Evolutionary conservation across 2,113 vertebrate species (phyloP), one percentile per base, ranked within the genome.

Genomic region (Aptenodytes patagonicus): DNA sequence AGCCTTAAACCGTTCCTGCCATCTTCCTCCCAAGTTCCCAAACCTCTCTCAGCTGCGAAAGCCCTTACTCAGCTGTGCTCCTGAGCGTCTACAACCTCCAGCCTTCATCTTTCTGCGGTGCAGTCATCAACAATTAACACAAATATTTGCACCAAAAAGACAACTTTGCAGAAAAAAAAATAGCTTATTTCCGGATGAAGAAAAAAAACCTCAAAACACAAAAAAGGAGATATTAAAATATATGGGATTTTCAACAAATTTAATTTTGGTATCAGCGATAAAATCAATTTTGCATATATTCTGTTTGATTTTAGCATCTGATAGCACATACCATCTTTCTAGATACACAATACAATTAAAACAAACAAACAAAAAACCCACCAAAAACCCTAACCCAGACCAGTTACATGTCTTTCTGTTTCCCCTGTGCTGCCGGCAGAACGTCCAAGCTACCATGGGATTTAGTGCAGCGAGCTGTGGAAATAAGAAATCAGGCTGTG

Each of bases 401-500:
- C 32, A 44, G 46, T 46, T 60, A 42, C 19, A 13, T 9, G 34
- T 90, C 64, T 47, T 88, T 58, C 60, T 18, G 24, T 32, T 84
- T 80, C 21, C 64, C 69, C 15, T 22, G 46, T 21, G 42, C 76
- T 66, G 51, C 80, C 13, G 5, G 80, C 57, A 89, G 61, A 93
- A 87, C 2, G 2, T 31, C 73, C 73, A 62, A 66, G 68, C 80
- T 40, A 19, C 79, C 40, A 11, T 0, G 1, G 77, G 93, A 90
- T 94, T 91, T 68, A 79, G 89, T 79, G 92, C 94, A 94, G 86
- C 0, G 44, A 97, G 96, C 91, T 95, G 97, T 93, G 87, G 83
- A 94, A 96, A 93, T 89, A 90, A 95, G 96, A 81, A 95, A 93
- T 93, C 62, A 72, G 92, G 57, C 71, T 83, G 73, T 62, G 69